Evolutionary conservation across 1,140 invertebrate species (phyloP).

Genomic region (Asobara japonica): DNA sequence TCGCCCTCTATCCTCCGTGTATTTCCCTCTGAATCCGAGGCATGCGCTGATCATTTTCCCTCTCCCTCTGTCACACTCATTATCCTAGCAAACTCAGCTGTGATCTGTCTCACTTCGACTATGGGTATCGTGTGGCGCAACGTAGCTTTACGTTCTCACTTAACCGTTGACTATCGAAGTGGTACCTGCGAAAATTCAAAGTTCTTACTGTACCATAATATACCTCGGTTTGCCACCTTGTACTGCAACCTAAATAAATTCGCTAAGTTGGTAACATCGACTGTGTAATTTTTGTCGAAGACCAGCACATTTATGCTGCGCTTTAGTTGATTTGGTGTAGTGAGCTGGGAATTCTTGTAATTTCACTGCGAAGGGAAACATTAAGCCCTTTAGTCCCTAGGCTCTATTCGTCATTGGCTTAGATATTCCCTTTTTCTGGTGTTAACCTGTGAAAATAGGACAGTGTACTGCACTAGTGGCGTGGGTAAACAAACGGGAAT

Average conservation of each 20-base stretch:
- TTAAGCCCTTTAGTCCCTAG: no score
- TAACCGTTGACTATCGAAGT: constrained; percentile 56
- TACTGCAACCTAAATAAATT: neutral
- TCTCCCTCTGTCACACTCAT: constrained; percentile 19
- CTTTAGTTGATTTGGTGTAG: no score
- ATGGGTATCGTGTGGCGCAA: neutral
- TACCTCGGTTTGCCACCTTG: neutral
- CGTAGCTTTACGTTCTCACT: constrained; percentile 48
- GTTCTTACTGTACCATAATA: neutral
- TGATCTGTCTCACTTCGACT: constrained; percentile 23
- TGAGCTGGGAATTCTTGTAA: no score
- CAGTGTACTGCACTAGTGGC: no score
- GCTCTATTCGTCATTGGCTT: no score
- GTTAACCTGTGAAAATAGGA: no score
- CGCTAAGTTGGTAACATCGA: no score
- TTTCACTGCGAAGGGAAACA: no score
- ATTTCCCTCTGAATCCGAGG: constrained; percentile 19
- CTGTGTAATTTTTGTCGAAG: no score
- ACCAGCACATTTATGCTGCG: no score
- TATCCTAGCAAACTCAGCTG: constrained; percentile 2
- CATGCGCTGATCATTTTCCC: constrained; percentile 34
- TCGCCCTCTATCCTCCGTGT: neutral
- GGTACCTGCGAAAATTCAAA: constrained; percentile 44
- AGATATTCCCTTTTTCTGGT: no score
- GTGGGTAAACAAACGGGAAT: neutral